Evolutionary conservation across 2,113 vertebrate genomes (phyloP).

Genomic region (Sorex araneus): DNA sequence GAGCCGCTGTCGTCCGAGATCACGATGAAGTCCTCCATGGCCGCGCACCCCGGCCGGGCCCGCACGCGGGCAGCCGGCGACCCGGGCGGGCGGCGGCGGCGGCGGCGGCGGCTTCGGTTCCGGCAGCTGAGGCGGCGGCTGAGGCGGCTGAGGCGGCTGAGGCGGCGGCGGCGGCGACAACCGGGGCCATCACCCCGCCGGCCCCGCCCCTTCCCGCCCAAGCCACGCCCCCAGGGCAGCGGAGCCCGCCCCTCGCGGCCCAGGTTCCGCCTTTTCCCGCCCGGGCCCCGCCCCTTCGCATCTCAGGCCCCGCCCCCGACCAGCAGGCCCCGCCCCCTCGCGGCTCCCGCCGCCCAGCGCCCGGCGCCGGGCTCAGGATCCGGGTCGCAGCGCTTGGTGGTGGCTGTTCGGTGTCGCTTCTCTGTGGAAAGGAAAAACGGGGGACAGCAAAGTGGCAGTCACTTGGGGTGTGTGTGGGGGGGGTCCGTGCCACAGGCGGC

Average conservation of each 20-base stretch:
- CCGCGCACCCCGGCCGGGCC: background rate
- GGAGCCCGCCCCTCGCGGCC: background rate
- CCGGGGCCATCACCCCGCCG: slow-evolving; percentile 27
- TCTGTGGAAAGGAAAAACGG: background rate
- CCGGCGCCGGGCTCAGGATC: rapidly evolving
- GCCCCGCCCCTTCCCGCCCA: slow-evolving; percentile 67
- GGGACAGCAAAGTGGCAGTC: background rate
- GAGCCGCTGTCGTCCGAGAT: slow-evolving; percentile 81
- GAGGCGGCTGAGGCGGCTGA: slow-evolving; percentile 5
- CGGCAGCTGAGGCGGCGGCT: background rate
- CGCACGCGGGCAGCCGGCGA: background rate
- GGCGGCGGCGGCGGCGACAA: background rate
- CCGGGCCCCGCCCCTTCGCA: background rate
- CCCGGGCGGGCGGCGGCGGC: background rate
- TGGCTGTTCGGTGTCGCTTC: rapidly evolving
- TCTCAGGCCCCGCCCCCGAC: no score
- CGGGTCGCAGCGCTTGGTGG: rapidly evolving
- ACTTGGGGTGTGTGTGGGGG: background rate
- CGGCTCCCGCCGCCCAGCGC: no score
- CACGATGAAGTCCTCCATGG: slow-evolving; percentile 80
- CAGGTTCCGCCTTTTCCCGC: background rate
- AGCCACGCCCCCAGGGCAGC: background rate
- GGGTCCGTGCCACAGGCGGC: background rate
- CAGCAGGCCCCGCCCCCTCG: no score
- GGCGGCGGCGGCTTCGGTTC: background rate